Percentiles rank a stretch among this genome's conserved stretches.
These are phyloP conservation scores for Cynocephalus volans DNA, from an alignment of 2,113 vertebrate genomes.

Conservation along the genomic window DNA sequence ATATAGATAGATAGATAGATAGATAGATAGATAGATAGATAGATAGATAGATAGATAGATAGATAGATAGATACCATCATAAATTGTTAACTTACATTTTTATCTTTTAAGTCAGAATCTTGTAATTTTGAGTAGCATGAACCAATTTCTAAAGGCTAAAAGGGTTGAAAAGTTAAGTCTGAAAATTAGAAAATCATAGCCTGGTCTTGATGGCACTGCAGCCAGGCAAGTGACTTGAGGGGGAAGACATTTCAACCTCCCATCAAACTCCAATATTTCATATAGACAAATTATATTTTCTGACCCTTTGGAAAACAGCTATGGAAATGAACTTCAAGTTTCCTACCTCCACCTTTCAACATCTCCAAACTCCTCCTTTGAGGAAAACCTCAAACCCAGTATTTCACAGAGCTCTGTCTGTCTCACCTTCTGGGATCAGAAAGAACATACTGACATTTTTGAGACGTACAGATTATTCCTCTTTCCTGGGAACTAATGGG, in stretches of 20 bases:
- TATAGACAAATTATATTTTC: background rate
- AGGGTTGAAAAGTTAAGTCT: background rate
- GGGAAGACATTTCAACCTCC: background rate
- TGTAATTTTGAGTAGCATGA: background rate
- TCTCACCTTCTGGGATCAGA: background rate
- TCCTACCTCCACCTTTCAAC: too few species aligned
- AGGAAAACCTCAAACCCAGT: background rate
- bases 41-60: background rate
- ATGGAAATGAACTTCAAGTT: background rate
- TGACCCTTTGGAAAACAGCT: fast-evolving
- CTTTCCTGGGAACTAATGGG: background rate
- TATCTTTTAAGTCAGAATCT: background rate
- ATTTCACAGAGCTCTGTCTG: background rate
- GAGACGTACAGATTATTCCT: background rate
- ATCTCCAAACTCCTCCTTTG: background rate
- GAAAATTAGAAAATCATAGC: background rate
- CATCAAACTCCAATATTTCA: background rate
- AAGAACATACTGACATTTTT: background rate
- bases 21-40: background rate
- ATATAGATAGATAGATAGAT: too few species aligned
- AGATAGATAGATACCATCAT: background rate
- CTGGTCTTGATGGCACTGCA: fast-evolving
- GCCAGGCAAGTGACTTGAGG: fast-evolving
- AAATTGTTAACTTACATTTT: conserved; percentile 4
- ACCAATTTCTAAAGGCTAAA: background rate